Evolutionary conservation across 2,797 vertebrate genomes (phyloP).

Genomic region (Pseudochirops corinnae): DNA sequence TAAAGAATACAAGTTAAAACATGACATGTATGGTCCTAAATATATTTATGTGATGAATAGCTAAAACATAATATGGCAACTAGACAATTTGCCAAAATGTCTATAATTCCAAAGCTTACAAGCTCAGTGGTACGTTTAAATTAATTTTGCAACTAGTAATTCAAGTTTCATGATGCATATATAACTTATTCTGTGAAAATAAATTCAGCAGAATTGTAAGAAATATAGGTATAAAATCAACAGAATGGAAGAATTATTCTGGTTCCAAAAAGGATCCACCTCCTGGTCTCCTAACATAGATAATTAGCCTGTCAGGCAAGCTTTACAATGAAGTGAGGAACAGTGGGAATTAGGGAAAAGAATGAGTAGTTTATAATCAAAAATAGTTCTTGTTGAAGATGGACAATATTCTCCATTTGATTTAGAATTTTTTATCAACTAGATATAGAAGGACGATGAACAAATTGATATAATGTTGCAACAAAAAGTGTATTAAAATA

Average conservation of each 20-base stretch:
- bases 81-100: not conserved
- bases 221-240: not conserved
- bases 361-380: not conserved
- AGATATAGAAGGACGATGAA: not conserved
- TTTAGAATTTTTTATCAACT: no score
- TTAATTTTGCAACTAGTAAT: not conserved
- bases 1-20: not conserved
- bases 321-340: not conserved
- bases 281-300: not conserved
- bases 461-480: not conserved
- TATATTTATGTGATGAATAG: not conserved
- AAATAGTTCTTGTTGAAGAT: not conserved
- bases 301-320: not conserved
- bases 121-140: not conserved
- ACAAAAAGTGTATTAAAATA: not conserved
- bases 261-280: not conserved
- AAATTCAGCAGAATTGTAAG: not conserved
- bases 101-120: not conserved
- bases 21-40: not conserved
- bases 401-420: no score
- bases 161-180: not conserved
- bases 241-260: not conserved
- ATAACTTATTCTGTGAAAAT: not conserved
- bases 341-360: not conserved
- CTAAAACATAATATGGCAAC: not conserved